phyloP scores from a whole-genome alignment of 2,113 vertebrate species.

The Salvator merianae region DNA sequence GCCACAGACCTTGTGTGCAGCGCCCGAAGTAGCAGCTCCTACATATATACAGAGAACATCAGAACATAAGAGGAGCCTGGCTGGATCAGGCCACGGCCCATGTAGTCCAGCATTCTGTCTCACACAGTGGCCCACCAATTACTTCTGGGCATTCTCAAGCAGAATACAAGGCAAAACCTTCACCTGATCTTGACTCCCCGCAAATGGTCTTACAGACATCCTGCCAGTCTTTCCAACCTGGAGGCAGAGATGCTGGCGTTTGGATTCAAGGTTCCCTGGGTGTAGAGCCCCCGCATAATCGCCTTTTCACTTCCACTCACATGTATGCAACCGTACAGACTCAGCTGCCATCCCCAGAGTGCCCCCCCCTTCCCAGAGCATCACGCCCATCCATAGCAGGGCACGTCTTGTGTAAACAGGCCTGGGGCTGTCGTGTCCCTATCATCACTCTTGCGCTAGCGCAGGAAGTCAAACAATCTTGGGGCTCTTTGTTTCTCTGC shows the following conservation, averaged over 20 bases:
- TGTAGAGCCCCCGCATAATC: neutral
- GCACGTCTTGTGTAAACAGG: constrained; percentile 2
- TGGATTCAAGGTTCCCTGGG: neutral
- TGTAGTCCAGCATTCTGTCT: too few species aligned
- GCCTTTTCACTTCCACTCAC: neutral
- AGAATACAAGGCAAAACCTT: too few species aligned
- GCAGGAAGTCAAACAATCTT: constrained; percentile 23
- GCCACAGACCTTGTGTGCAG: neutral
- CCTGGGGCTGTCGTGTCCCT: neutral
- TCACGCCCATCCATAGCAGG: neutral
- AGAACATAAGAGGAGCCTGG: too few species aligned
- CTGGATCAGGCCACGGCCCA: too few species aligned
- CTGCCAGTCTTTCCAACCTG: too few species aligned
- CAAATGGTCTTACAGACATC: too few species aligned
- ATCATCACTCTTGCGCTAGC: constrained; percentile 19
- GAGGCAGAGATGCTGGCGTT: neutral
- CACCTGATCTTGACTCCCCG: too few species aligned
- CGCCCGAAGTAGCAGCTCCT: too few species aligned
- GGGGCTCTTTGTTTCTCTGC: constrained; percentile 7
- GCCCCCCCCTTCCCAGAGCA: neutral
- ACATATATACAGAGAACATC: too few species aligned
- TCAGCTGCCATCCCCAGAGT: neutral
- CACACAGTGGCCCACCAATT: too few species aligned
- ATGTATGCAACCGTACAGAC: neutral
- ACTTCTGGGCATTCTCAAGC: too few species aligned